Evolutionary conservation across 1,140 invertebrate species (phyloP).

Genomic region (Globodera rostochiensis): DNA sequence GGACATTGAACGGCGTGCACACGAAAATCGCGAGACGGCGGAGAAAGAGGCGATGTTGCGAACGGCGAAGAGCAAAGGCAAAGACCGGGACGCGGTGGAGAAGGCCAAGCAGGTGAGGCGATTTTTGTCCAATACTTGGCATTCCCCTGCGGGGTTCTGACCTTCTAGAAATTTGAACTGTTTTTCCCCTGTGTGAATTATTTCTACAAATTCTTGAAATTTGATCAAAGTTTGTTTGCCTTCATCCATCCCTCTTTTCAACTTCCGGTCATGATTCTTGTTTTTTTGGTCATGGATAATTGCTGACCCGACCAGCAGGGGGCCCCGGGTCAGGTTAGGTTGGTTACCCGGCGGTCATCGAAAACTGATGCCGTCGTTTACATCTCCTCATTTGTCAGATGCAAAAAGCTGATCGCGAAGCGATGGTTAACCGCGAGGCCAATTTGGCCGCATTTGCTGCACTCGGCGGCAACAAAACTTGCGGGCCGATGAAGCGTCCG

Average conservation of each 20-base stretch:
- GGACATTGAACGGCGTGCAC: conserved; percentile 37
- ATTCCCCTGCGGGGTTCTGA: neutral
- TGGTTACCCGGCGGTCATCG: too few species aligned
- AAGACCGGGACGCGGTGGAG: conserved; percentile 49
- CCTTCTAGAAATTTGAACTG: too few species aligned
- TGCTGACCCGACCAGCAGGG: too few species aligned
- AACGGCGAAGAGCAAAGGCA: conserved; percentile 43
- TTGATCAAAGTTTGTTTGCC: neutral
- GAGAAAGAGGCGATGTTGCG: conserved; percentile 46
- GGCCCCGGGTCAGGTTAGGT: too few species aligned
- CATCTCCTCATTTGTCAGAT: conserved; percentile 30
- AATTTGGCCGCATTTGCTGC: conserved; percentile 51
- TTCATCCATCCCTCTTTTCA: neutral
- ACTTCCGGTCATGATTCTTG: neutral
- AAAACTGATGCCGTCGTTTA: too few species aligned
- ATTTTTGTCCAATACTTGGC: neutral
- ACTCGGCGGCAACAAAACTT: conserved; percentile 36
- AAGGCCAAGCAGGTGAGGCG: conserved; percentile 48
- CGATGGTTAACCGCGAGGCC: conserved; percentile 45
- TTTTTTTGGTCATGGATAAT: too few species aligned
- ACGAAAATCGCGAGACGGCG: conserved; percentile 34
- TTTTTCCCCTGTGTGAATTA: neutral
- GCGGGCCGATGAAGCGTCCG: neutral
- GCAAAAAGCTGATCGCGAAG: conserved; percentile 53
- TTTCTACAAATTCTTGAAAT: neutral